Conservation (phyloP, 92 coral and sea anemone species). For the Porites cylindrica region DNA sequence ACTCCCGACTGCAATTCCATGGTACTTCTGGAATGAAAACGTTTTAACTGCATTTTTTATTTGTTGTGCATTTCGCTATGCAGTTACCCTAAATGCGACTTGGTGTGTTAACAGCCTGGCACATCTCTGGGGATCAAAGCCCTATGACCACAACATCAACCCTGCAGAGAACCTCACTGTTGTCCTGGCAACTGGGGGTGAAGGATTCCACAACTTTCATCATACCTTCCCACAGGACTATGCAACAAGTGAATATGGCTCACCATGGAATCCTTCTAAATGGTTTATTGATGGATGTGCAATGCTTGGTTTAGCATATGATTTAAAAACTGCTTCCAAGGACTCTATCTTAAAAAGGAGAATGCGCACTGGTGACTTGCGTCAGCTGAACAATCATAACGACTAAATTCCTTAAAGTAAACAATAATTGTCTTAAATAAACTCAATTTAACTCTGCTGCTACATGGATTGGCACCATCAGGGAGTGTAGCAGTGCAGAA, state of each 20-base stretch:
- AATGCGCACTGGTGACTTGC: constrained; percentile 79
- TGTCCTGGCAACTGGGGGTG: constrained; percentile 55
- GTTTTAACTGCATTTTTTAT: constrained; percentile 77
- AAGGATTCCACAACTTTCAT: constrained; percentile 87
- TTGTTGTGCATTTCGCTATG: constrained; percentile 78
- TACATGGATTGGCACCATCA: background rate
- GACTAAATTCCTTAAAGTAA: background rate
- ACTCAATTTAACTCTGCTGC: background rate
- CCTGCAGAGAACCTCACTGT: constrained; percentile 79
- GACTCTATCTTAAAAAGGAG: constrained; percentile 65
- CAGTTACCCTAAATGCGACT: constrained; percentile 70
- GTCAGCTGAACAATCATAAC: constrained; percentile 11
- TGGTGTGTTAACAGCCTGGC: constrained; percentile 90
- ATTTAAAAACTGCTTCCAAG: constrained; percentile 60
- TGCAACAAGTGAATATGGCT: constrained; percentile 79
- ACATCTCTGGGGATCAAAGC: constrained; percentile 82
- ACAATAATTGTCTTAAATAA: background rate
- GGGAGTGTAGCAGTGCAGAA: no score
- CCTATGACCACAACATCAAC: constrained; percentile 80
- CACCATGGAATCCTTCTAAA: constrained; percentile 58
- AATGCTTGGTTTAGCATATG: constrained; percentile 75
- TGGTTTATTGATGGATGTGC: constrained; percentile 67
- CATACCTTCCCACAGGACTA: constrained; percentile 91
- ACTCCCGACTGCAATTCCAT: constrained; percentile 70
- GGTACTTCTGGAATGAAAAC: constrained; percentile 84